A percentile compares a stretch with the other conserved stretches of the same genome.
phyloP scores from a whole-genome alignment of 2,797 vertebrate genomes.

The Danio choprae region DNA sequence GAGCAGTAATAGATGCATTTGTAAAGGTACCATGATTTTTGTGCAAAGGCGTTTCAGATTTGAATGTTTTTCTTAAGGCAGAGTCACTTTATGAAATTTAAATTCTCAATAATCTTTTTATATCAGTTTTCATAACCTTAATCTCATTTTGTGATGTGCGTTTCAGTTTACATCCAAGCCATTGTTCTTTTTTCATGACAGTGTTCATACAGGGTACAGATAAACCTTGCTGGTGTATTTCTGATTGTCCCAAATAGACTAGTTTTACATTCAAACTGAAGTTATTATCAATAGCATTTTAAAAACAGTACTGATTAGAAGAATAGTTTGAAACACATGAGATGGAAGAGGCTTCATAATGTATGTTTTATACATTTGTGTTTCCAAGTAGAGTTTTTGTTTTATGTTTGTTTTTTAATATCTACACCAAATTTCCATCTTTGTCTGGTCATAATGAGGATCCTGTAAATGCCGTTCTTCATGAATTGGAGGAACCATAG shows the following conservation, averaged over 20 bases:
- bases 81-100: conserved; percentile 6
- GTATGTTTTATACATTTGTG: not conserved
- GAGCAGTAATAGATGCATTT: not conserved
- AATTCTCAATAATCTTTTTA: not conserved
- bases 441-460: not conserved
- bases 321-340: not conserved
- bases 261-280: not conserved
- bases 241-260: conserved; percentile 2
- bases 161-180: not conserved
- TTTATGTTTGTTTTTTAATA: not conserved
- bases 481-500: not conserved
- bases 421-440: not conserved
- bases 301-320: conserved; percentile 1
- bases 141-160: not conserved
- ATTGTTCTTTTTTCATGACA: not conserved
- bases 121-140: not conserved
- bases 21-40: conserved; percentile 14
- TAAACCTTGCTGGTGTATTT: conserved; percentile 27
- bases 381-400: not conserved
- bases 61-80: conserved; percentile 19
- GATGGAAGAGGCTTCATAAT: not conserved
- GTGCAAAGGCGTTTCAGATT: not conserved
- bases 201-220: conserved; percentile 20
- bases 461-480: not conserved
- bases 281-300: not conserved